Base-by-base conservation (phyloP, 2,797 vertebrate genomes). In the Enteromius paludinosus region DNA sequence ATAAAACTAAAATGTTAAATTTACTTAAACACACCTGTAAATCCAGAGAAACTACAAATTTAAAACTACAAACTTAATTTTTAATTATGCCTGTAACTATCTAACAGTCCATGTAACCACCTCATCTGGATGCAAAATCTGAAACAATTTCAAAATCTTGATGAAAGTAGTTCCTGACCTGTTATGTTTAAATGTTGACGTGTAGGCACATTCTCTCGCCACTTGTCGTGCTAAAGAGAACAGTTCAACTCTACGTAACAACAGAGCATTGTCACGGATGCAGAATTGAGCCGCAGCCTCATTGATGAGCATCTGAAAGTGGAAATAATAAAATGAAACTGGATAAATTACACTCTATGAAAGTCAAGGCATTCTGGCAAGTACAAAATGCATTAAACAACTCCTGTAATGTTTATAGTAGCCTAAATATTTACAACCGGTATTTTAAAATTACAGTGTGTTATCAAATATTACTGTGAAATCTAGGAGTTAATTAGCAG, bases 231-330 rank as follows among this genome's bases (percentile, higher is more conserved):
- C 97, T 79, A 99, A 88, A 4, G 98, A 98, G 90, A 99, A 99
- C 81, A 99, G 96, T 90, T 99, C 98, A 59, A 98, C 97, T 8
- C 97, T 95, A 86, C 97, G 94, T 86, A 99, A 92, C 87, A 99
- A 90, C 84, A 99, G 94, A 0, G 96, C 96, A 83, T 97, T 97
- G 93, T 99, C 97, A 11, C 97, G 95, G 88, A 98, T 96, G 88
- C 98, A 99, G 92, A 99, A 98, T 92, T 98, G 98, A 35, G 98
- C 97, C 0, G 98, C 97, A 0, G 97, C 97, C 90, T 99, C 98
- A 3, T 99, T 99, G 93, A 98, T 98, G 91, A 98, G 98, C 89
- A 99, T 89, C 98, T 99, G 83, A 88, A 69, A 86, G 78, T 84
- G 87, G 28, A 69, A 49, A 45, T 30, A 17, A 11, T 1, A 14